Conservation (phyloP, 2,888 invertebrate genomes). For the Lymantria dispar region DNA sequence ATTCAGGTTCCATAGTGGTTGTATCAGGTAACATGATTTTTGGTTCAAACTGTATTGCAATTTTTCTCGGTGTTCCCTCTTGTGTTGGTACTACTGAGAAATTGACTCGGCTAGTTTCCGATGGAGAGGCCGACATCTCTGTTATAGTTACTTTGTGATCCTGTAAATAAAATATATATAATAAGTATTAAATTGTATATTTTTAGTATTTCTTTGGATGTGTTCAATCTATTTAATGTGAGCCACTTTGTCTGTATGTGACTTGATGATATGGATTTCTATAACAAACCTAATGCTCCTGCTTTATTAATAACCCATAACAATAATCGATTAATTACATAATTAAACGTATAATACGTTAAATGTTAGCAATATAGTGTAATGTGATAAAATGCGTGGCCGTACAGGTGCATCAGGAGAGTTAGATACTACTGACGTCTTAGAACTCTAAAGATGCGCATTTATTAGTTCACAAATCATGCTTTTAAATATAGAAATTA, state of each 20-base stretch:
- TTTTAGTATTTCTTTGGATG: constrained; percentile 11
- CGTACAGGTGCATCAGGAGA: too few relatives aligned
- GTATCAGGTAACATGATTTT: constrained; percentile 45
- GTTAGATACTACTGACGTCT: too few relatives aligned
- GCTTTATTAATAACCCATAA: too few relatives aligned
- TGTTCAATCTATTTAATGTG: constrained; percentile 28
- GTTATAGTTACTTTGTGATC: constrained; percentile 70
- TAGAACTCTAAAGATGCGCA: too few relatives aligned
- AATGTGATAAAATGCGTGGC: too few relatives aligned
- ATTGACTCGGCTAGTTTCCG: constrained; percentile 57
- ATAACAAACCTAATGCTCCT: neutral
- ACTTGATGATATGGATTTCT: constrained; percentile 3
- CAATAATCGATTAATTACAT: too few relatives aligned
- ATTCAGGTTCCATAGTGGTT: constrained; percentile 64
- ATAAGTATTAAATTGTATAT: neutral
- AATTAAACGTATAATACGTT: too few relatives aligned
- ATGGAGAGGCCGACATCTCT: constrained; percentile 61
- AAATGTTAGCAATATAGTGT: too few relatives aligned
- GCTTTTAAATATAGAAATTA: too few relatives aligned
- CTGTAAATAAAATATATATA: constrained; percentile 30
- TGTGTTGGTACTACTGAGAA: constrained; percentile 40
- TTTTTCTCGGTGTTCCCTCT: constrained; percentile 45
- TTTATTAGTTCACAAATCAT: too few relatives aligned
- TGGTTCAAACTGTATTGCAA: constrained; percentile 41
- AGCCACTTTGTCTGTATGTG: constrained; percentile 23